Evolutionary conservation across 2,888 invertebrate genomes (phyloP).

Genomic region (Leucoptera coffeella): DNA sequence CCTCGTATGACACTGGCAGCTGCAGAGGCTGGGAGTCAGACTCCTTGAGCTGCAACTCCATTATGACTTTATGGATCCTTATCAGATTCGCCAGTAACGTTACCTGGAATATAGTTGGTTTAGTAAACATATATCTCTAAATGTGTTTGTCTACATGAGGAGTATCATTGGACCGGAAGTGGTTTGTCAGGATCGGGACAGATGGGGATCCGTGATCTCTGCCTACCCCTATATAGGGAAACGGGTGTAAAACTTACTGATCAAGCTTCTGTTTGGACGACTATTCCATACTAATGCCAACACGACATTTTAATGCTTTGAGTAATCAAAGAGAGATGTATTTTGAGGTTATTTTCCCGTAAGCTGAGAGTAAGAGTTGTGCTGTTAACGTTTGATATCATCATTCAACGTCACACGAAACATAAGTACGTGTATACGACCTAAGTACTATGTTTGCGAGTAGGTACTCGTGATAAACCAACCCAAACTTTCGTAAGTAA

Average conservation of each 20-base stretch:
- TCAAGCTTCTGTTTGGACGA: too few relatives aligned
- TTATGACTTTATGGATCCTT: slow-evolving; percentile 29
- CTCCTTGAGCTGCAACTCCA: slow-evolving; percentile 52
- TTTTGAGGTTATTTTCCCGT: too few relatives aligned
- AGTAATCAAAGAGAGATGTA: too few relatives aligned
- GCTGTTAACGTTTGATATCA: too few relatives aligned
- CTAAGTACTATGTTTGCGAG: too few relatives aligned
- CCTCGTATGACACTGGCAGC: slow-evolving; percentile 45
- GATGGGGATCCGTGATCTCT: neutral
- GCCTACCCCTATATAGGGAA: neutral
- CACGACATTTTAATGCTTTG: too few relatives aligned
- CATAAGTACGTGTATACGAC: too few relatives aligned
- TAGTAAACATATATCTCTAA: neutral
- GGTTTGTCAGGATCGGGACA: neutral
- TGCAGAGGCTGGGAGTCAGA: slow-evolving; percentile 46
- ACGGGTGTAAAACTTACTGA: neutral
- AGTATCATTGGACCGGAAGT: neutral
- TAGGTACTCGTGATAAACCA: too few relatives aligned
- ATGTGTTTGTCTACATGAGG: neutral
- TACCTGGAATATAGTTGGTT: slow-evolving; percentile 24
- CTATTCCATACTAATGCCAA: too few relatives aligned
- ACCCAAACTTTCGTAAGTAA: too few relatives aligned
- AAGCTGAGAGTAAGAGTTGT: too few relatives aligned
- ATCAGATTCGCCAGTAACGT: slow-evolving; percentile 46
- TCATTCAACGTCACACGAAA: too few relatives aligned